Conservation (phyloP, 2,113 vertebrate genomes). For the Ceyx margarethae region DNA sequence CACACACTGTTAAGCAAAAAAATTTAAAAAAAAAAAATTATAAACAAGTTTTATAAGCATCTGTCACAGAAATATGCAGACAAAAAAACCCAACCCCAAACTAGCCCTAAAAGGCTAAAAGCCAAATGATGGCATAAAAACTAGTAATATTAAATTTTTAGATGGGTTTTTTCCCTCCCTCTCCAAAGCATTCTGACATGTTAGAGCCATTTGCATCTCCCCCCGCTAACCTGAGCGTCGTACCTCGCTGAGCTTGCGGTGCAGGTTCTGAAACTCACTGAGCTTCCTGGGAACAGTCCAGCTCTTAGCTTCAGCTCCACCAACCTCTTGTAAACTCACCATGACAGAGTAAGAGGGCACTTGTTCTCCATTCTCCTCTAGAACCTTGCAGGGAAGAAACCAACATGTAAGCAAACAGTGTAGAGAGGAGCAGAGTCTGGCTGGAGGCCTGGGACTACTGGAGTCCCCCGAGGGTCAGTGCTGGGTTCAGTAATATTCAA, state of each 20-base stretch:
- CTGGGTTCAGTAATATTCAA: too few relatives aligned
- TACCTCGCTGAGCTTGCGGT: conserved; percentile 98
- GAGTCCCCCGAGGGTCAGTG: too few relatives aligned
- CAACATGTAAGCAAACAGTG: background rate
- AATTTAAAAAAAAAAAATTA: background rate
- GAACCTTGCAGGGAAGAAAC: conserved; percentile 73
- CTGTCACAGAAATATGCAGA: background rate
- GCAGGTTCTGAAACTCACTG: conserved; percentile 93
- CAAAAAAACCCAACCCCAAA: background rate
- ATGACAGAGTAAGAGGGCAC: conserved; percentile 89
- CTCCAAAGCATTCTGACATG: background rate
- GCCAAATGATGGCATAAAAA: background rate
- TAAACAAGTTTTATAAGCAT: background rate
- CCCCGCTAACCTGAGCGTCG: background rate
- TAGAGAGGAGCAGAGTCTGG: too few relatives aligned
- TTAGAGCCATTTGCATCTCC: background rate
- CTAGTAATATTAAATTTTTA: background rate
- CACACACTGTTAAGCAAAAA: background rate
- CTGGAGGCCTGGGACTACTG: too few relatives aligned
- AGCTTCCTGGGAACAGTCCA: conserved; percentile 94
- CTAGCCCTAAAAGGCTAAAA: background rate
- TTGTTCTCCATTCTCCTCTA: conserved; percentile 94
- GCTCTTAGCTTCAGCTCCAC: conserved; percentile 82
- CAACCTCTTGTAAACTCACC: conserved; percentile 86
- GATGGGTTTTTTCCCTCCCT: background rate